Base-by-base conservation (phyloP, 2,113 vertebrate species). In the Ceyx margarethae region DNA sequence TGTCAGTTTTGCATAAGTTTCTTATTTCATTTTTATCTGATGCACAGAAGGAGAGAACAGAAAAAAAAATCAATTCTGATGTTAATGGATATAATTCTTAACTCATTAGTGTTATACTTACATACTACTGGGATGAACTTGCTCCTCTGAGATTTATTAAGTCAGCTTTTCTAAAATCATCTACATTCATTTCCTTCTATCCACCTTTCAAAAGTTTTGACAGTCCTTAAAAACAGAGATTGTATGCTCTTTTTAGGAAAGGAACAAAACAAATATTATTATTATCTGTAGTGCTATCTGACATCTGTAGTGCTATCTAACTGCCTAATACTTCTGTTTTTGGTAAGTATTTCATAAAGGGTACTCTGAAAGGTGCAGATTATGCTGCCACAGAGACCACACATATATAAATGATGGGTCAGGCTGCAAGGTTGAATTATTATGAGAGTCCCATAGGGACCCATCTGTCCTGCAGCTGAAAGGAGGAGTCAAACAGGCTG, bases 11-110 rank as follows among this genome's bases (percentile, higher is more conserved):
- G 77, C 68, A 50, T 50, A 81, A 87, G 45, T 48, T 64, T 83
- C 85, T 87, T 85, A 64, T 48, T 83, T 67, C 64, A 71, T 87
- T 95, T 95, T 94, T 77, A 91, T 89, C 85, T 91, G 90, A 74
- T 53, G n/a, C 35, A 81, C 29, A 65, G 64, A 43, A 74, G 51
- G 51, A 87, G 29, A 91, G 92, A 92, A 89, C 29, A 85, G 91
- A 92, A 92, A 92, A 71, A 79, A 90, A 93, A 90, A 68, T 83
- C 84, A 90, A 77, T 94, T 93, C 72, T 87, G 43, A 92, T 91
- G 68, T 83, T 93, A 96, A 94, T 67, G 75, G 75, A 33, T 82
- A 56, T 91, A 93, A 92, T 85, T 93, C 75, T 82, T 84, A 85
- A 92, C 71, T 95, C 75, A 89, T 92, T 92, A 91, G 64, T 33